These are phyloP conservation scores for Caenorhabditis panamensis DNA, from an alignment of 2,888 invertebrate species.

Conservation along the genomic window DNA sequence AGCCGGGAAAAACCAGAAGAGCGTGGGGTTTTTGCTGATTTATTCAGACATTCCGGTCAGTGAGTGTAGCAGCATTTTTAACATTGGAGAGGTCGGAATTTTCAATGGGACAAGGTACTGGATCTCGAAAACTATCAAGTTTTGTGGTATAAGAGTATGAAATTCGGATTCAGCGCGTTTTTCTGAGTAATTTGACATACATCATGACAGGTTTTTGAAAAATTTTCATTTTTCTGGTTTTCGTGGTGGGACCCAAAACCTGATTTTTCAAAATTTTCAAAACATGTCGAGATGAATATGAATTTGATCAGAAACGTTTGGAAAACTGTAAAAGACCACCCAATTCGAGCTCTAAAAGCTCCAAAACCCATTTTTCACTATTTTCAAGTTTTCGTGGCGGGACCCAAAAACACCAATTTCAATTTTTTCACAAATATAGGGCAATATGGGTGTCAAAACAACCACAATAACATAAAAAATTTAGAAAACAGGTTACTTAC, in stretches of 20 bases:
- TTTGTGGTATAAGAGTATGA: neutral
- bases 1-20: neutral
- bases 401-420: neutral
- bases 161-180: neutral
- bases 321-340: neutral
- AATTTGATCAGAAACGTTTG: neutral
- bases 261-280: neutral
- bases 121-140: neutral
- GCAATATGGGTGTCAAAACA: constrained; percentile 1
- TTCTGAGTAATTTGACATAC: neutral
- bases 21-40: neutral
- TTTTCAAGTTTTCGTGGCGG: neutral
- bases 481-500: neutral
- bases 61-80: neutral
- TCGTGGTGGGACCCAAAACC: constrained; percentile 2
- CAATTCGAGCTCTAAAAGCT: neutral
- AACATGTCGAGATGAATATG: neutral
- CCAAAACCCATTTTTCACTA: neutral
- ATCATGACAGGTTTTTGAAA: neutral
- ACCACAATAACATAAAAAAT: neutral
- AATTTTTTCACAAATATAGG: neutral
- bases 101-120: too few species aligned
- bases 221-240: neutral
- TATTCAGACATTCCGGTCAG: neutral
- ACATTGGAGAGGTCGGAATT: too few species aligned